These are phyloP conservation scores for Manduca sexta DNA, from an alignment of 1,140 invertebrate genomes.

Conservation along the genomic window DNA sequence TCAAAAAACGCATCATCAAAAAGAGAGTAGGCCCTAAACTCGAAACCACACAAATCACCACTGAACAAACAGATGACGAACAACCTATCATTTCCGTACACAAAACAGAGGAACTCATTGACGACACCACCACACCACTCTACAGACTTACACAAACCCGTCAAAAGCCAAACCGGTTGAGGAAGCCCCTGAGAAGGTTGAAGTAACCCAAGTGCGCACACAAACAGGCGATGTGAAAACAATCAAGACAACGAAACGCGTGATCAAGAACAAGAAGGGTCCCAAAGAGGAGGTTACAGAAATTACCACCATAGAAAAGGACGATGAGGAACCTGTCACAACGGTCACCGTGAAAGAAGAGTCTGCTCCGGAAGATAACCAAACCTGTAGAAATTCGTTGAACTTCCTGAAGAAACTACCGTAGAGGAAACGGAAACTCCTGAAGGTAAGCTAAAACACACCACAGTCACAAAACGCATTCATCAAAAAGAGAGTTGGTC, in stretches of 20 bases:
- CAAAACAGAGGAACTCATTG: slow-evolving; percentile 1
- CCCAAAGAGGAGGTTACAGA: neutral
- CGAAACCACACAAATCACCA: neutral
- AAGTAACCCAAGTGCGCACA: neutral
- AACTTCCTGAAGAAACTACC: slow-evolving; percentile 19
- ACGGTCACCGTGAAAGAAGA: neutral
- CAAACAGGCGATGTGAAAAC: neutral
- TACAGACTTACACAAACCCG: neutral
- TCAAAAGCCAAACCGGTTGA: neutral
- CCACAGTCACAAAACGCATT: slow-evolving; percentile 31
- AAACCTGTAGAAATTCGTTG: slow-evolving; percentile 1
- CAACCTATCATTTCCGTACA: neutral
- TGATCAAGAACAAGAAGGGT: neutral
- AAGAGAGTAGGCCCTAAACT: neutral
- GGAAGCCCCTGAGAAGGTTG: neutral
- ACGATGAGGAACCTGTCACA: slow-evolving; percentile 9
- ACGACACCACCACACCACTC: neutral
- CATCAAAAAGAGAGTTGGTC: slow-evolving; percentile 31
- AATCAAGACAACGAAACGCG: neutral
- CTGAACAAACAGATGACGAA: neutral
- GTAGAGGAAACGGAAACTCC: slow-evolving; percentile 15
- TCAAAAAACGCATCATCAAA: neutral
- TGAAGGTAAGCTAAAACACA: slow-evolving; percentile 28
- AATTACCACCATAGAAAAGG: slow-evolving; percentile 11
- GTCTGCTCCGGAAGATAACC: neutral